Conservation (phyloP, 2,113 vertebrate species). For the Rhegmatorhina hoffmannsi region DNA sequence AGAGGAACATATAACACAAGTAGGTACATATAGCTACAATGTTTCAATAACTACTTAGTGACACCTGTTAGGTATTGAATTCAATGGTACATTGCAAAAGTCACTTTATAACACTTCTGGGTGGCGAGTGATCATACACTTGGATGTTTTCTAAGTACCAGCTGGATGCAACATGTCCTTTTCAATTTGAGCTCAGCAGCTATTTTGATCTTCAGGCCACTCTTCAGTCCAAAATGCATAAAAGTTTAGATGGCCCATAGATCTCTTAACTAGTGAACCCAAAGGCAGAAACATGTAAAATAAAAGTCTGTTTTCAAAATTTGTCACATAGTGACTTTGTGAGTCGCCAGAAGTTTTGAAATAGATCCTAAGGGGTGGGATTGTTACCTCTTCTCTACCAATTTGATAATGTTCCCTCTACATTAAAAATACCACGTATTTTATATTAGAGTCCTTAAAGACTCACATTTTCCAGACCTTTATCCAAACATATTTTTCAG, state of each 20-base stretch:
- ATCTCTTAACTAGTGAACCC: not conserved
- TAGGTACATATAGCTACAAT: not conserved
- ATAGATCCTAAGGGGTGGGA: not conserved
- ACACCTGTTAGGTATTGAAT: not conserved
- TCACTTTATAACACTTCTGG: not conserved
- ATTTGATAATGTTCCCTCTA: not conserved
- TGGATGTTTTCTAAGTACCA: not conserved
- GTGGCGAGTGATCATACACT: not conserved
- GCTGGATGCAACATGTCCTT: not conserved
- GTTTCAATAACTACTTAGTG: not conserved
- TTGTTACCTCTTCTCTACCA: not conserved
- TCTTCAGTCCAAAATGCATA: not conserved
- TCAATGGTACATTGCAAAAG: not conserved
- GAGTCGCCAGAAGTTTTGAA: not conserved
- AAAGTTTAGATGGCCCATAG: not conserved
- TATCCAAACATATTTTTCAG: not conserved
- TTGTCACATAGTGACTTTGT: not conserved
- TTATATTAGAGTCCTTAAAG: not conserved
- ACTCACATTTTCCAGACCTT: not conserved
- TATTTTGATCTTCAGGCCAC: not conserved
- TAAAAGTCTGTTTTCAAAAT: not conserved
- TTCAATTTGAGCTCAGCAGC: not conserved
- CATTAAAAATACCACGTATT: not conserved
- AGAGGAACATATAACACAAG: not conserved
- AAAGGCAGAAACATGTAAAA: not conserved